These are phyloP conservation scores for Carposina sasakii DNA, from an alignment of 1,140 invertebrate genomes.

Conservation along the genomic window DNA sequence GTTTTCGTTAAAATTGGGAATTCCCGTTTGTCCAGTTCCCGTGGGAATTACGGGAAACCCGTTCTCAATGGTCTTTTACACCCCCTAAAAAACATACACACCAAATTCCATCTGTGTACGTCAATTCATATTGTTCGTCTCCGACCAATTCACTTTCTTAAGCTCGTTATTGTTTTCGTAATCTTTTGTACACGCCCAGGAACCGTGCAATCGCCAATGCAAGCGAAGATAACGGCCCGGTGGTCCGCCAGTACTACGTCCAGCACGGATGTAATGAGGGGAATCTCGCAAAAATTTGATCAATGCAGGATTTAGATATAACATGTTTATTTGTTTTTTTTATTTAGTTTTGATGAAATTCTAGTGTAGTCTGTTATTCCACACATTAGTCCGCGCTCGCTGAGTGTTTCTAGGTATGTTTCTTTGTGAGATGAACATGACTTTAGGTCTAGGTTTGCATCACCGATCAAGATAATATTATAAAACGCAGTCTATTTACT, in stretches of 20 bases:
- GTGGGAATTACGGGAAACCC: too few relatives aligned
- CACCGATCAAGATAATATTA: conserved; percentile 26
- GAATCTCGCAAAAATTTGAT: conserved; percentile 33
- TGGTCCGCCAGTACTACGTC: conserved; percentile 35
- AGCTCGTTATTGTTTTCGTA: conserved; percentile 17
- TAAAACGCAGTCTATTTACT: too few relatives aligned
- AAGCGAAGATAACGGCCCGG: conserved; percentile 22
- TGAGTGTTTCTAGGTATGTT: conserved; percentile 27
- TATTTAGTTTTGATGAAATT: conserved; percentile 27
- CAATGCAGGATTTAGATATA: conserved; percentile 33
- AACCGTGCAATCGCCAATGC: conserved; percentile 6
- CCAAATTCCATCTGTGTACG: too few relatives aligned
- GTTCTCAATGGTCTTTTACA: too few relatives aligned
- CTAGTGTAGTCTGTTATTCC: conserved; percentile 34
- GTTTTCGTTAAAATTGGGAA: too few relatives aligned
- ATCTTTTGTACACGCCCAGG: conserved; percentile 21
- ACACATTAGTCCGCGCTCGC: conserved; percentile 29
- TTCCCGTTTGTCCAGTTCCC: too few relatives aligned
- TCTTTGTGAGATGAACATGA: conserved; percentile 15
- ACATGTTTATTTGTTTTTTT: neutral
- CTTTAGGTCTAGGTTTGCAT: conserved; percentile 37
- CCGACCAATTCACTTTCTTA: conserved; percentile 18
- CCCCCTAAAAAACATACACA: too few relatives aligned
- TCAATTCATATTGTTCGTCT: conserved; percentile 15
- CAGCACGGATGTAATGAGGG: conserved; percentile 25